These are phyloP conservation scores for Silurus asotus DNA, from an alignment of 2,113 vertebrate genomes.

Conservation along the genomic window DNA sequence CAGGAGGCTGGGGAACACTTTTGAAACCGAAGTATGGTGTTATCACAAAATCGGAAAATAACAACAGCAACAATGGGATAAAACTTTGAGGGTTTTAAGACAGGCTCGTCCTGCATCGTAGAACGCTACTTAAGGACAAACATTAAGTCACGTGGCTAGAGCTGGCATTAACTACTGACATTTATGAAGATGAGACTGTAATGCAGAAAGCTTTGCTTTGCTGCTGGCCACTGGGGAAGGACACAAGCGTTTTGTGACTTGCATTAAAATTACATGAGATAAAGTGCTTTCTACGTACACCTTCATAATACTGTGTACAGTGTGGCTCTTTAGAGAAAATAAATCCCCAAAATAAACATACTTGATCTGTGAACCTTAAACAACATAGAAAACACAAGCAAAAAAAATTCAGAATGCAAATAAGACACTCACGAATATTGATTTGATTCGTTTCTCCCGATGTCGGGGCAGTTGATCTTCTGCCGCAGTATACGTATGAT, in stretches of 20 bases:
- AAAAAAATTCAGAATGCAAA: not conserved
- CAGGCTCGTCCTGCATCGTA: slow-evolving; percentile 28
- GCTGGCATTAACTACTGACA: slow-evolving; percentile 38
- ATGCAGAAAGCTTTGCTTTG: slow-evolving; percentile 6
- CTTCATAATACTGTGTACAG: not conserved
- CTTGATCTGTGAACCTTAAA: not conserved
- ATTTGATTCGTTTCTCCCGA: slow-evolving; percentile 87
- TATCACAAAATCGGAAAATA: slow-evolving; percentile 26
- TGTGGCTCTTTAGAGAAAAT: not conserved
- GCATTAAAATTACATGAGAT: slow-evolving; percentile 40
- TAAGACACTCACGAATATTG: slow-evolving; percentile 86
- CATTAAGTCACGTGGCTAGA: slow-evolving; percentile 43
- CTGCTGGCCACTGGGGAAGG: not conserved
- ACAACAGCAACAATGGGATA: slow-evolving; percentile 27
- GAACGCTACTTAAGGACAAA: slow-evolving; percentile 47
- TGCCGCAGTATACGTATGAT: slow-evolving; percentile 95
- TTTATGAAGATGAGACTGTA: slow-evolving; percentile 38
- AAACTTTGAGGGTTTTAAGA: slow-evolving; percentile 37
- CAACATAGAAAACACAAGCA: not conserved
- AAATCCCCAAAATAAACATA: not conserved
- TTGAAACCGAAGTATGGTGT: not conserved
- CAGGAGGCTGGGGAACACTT: not conserved
- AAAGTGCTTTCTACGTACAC: slow-evolving; percentile 34
- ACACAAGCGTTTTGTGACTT: slow-evolving; percentile 25
- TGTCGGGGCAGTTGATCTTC: slow-evolving; percentile 92